Evolutionary conservation across 2,797 vertebrate genomes (phyloP), one percentile per base, ranked within the genome.

Genomic region (Oryzias dopingdopingensis): DNA sequence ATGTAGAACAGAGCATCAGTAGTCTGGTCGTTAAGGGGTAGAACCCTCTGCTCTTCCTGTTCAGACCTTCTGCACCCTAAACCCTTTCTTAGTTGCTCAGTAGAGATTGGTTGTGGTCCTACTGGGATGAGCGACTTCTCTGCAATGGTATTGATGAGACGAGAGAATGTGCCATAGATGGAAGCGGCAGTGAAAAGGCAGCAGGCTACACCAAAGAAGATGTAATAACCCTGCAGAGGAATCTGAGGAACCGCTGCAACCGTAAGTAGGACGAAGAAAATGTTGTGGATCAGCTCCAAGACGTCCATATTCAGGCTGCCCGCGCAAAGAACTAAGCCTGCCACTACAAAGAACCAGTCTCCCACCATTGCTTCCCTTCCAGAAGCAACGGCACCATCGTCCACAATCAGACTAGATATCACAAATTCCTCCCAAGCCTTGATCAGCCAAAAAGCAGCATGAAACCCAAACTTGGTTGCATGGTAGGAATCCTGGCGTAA

Each of bases 401-500:
- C 53, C 42, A 55, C 59, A 0, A 86, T 77, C 59, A 90, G 32
- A 55, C 62, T 17, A 4, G 86, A 92, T 7, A 90, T 52, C 1
- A 89, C 90, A 73, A 94, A 93, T 79, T 96, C 94, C 48, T 95
- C 93, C 95, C 95, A 96, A 24, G 92, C 84, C 72, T 93, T 90
- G 65, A 94, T 90, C 68, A 96, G 76, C 95, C 95, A 96, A 41
- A 90, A 93, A 7, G 88, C 88, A 37, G 91, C 89, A 78, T 95
- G 94, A 20, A 94, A 65, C 0, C 92, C 91, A 72, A 93, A 93
- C 77, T 96, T 96, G 45, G 95, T 94, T 0, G 91, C 83, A 72
- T 93, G 83, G 83, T 95, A 96, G 80, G 84, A 80, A 44, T 96
- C 94, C 6, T 90, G 89, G 20, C 94, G 88, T 55, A 96, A 79